Evolutionary conservation across 2,797 vertebrate genomes (phyloP), one percentile per base, ranked within the genome.

Genomic region (Arrhamphus sclerolepis): DNA sequence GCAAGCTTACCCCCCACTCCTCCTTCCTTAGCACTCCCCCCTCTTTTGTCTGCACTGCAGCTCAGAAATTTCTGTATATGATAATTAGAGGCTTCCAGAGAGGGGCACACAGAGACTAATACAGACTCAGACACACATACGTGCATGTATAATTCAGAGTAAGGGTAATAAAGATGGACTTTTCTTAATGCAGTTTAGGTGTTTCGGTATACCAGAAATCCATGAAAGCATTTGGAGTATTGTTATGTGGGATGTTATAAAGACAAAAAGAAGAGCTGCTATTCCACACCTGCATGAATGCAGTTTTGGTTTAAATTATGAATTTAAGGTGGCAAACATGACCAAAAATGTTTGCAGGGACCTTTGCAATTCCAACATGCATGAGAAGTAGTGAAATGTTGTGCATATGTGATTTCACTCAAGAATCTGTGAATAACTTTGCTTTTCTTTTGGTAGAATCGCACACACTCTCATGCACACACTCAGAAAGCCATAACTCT

Each of bases 31-130:
- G 63, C 52, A 41, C 70, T 38, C 62, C 29, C 65, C 29, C 50
- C 62, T 67, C 63, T 55, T 86, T 81, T 84, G 83, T 88, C 84
- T 85, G 86, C 74, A 85, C 77, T 86, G 85, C 83, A 83, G 83
- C 79, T 71, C 72, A 63, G 79, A 87, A 83, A 84, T 80, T 68
- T 85, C 78, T 89, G 80, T 84, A 69, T 78, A 84, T 89, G 82
- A 85, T 90, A 89, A 89, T 87, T 76, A 88, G 80, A 74, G 66
- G 59, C 73, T 87, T 72, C 67, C 85, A 81, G 63, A 86, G 60
- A 68, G 46, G 39, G 66, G 39, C 71, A 44, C 53, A 54, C 62
- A 57, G 38, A 28, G 54, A 40, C 60, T 26, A 38, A 17, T n/a
- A 55, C 56, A 63, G 64, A 66, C 57, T 56, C 61, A 63, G 34